Conservation (phyloP, 2,113 vertebrate species). For the Cyanoliseus patagonus region DNA sequence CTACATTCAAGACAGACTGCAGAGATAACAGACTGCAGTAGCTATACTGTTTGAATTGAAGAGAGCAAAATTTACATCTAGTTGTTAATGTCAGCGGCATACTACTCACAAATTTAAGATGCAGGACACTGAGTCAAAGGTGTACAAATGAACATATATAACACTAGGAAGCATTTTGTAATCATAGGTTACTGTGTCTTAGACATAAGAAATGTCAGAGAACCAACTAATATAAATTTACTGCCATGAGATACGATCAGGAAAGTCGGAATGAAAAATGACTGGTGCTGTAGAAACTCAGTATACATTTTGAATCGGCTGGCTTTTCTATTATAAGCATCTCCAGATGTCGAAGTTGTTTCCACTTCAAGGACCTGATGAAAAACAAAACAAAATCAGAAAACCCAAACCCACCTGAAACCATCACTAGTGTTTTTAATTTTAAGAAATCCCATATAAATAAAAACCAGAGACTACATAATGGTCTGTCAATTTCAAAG, state of each 20-base stretch:
- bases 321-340: not conserved
- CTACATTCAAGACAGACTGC: not conserved
- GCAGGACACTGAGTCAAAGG: not conserved
- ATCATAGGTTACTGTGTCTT: not conserved
- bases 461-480: not conserved
- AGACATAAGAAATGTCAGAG: not conserved
- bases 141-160: not conserved
- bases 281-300: not conserved
- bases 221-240: not conserved
- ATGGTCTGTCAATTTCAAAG: not conserved
- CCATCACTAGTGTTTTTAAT: not conserved
- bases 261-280: not conserved
- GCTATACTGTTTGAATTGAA: not conserved
- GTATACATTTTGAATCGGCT: not conserved
- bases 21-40: not conserved
- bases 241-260: not conserved
- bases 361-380: not conserved
- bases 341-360: not conserved
- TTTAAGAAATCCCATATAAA: not conserved
- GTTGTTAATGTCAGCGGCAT: not conserved
- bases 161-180: not conserved
- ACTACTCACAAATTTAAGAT: not conserved
- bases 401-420: not conserved
- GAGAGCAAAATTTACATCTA: not conserved
- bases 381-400: not conserved